Evolutionary conservation across 2,113 vertebrate genomes (phyloP).

Genomic region (Chamaetylas fuelleborni): DNA sequence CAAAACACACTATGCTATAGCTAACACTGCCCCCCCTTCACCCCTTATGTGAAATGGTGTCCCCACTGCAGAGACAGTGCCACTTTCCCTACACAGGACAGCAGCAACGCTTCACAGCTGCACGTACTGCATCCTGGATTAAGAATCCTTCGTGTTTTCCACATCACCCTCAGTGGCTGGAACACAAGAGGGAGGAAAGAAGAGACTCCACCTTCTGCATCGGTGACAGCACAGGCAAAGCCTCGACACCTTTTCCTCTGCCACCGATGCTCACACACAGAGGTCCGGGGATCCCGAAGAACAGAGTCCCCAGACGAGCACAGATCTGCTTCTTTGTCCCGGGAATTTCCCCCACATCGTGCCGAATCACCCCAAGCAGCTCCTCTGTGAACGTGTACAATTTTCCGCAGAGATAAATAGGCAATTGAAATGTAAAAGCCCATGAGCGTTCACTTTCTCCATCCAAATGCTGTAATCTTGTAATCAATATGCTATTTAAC

Average conservation of each 20-base stretch:
- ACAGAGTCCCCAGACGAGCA: neutral
- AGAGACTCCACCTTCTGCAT: neutral
- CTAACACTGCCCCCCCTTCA: neutral
- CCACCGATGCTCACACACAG: rapidly evolving
- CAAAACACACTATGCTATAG: neutral
- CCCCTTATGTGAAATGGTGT: neutral
- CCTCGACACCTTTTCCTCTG: neutral
- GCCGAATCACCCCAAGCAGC: neutral
- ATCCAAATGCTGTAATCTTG: conserved; percentile 34
- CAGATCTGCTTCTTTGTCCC: neutral
- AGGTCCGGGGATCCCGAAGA: neutral
- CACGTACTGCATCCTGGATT: neutral
- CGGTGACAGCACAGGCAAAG: neutral
- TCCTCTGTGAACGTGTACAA: neutral
- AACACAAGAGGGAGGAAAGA: neutral
- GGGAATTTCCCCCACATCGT: neutral
- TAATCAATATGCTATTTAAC: conserved; percentile 61
- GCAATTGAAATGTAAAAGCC: conserved; percentile 35
- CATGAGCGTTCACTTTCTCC: neutral
- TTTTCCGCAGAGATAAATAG: conserved; percentile 33
- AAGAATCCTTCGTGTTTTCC: neutral
- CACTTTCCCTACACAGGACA: neutral
- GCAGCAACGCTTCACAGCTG: neutral
- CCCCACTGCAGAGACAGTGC: neutral
- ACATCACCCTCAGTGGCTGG: too few species aligned